phyloP scores from a whole-genome alignment of 2,113 vertebrate species.

The Probosciger aterrimus region DNA sequence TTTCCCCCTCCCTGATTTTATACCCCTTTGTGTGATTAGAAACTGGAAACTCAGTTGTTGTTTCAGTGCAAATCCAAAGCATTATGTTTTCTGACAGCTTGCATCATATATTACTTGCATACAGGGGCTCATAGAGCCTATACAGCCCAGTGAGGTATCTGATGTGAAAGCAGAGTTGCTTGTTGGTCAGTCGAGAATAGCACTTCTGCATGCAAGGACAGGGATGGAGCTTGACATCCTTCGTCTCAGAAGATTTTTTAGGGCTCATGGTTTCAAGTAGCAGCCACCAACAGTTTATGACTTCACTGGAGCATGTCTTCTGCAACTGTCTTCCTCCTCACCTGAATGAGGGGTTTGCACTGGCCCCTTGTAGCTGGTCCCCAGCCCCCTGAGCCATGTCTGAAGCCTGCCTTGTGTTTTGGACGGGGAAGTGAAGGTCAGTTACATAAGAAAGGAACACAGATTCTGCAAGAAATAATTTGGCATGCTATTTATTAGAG shows the following conservation, averaged over 20 bases:
- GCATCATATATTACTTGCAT: too few relatives aligned
- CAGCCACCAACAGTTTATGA: background rate
- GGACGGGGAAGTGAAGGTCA: background rate
- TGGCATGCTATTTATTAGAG: background rate
- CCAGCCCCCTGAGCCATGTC: background rate
- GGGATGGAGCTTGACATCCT: background rate
- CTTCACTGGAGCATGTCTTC: background rate
- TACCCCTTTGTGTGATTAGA: background rate
- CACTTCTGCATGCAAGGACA: background rate
- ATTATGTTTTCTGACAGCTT: background rate
- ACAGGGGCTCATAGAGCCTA: fast-evolving
- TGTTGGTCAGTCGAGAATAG: background rate
- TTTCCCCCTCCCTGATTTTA: background rate
- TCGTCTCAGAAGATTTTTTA: background rate
- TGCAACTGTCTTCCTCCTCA: fast-evolving
- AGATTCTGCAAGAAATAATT: background rate
- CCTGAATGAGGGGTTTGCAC: background rate
- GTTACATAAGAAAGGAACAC: background rate
- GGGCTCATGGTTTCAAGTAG: background rate
- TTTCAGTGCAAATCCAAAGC: background rate
- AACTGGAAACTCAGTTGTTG: background rate
- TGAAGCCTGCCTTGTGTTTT: background rate
- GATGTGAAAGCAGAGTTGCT: background rate
- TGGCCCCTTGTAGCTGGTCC: background rate
- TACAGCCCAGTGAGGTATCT: background rate